Percentiles rank a stretch among this genome's conserved stretches.
These are phyloP conservation scores for Decapterus maruadsi DNA, from an alignment of 2,797 vertebrate species.

Conservation along the genomic window DNA sequence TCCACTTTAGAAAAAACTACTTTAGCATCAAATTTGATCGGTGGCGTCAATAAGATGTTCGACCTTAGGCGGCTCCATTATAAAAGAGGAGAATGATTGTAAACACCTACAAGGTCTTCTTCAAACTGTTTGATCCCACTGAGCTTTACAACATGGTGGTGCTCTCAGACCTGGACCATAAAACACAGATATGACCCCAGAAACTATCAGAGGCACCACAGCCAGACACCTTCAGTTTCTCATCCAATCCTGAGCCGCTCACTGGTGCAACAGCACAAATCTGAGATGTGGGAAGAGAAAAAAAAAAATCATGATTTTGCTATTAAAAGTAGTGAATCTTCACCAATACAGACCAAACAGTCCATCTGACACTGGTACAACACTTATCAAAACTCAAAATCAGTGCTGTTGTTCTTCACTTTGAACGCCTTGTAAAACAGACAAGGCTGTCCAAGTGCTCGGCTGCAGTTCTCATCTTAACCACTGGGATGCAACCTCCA, in stretches of 20 bases:
- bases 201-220: conserved; percentile 17
- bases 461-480: conserved; percentile 52
- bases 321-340: conserved; percentile 19
- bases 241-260: conserved; percentile 36
- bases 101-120: conserved; percentile 49
- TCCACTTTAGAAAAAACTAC: background rate
- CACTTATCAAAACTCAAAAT: conserved; percentile 42
- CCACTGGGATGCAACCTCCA: conserved; percentile 65
- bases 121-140: conserved; percentile 22
- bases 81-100: conserved; percentile 24
- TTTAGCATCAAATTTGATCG: conserved; percentile 33
- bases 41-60: conserved; percentile 36
- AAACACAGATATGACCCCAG: conserved; percentile 35
- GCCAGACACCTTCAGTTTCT: conserved; percentile 21
- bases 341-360: conserved; percentile 29
- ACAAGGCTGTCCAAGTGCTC: conserved; percentile 30
- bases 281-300: conserved; percentile 4
- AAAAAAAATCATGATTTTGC: background rate
- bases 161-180: conserved; percentile 42
- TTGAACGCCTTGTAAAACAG: conserved; percentile 53
- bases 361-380: conserved; percentile 25
- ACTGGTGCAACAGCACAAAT: conserved; percentile 2
- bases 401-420: conserved; percentile 29
- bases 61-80: conserved; percentile 14
- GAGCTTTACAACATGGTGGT: conserved; percentile 36